Percentiles rank a stretch among this genome's conserved stretches.
phyloP scores from a whole-genome alignment of 2,888 invertebrate species.

The Nezara viridula region DNA sequence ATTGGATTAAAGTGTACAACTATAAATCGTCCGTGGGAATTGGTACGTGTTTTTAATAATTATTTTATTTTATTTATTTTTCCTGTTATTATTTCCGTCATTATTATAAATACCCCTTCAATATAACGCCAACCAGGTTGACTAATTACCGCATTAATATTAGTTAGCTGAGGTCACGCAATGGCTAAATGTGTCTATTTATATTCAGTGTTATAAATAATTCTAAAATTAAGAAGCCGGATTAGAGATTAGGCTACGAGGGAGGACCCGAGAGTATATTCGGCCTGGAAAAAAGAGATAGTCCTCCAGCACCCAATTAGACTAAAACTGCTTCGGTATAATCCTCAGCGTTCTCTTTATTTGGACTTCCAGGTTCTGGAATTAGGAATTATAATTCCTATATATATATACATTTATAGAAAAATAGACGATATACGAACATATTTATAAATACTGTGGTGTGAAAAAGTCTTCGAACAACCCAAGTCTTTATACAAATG shows the following conservation, averaged over 20 bases:
- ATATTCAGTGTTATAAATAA: constrained; percentile 24
- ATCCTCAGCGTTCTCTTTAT: background rate
- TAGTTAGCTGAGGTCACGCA: background rate
- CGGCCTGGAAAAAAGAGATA: constrained; percentile 26
- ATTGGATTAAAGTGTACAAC: background rate
- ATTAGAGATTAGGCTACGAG: background rate
- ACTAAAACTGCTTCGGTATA: background rate
- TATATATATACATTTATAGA: too few species aligned
- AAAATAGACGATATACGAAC: too few species aligned
- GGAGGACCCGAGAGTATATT: background rate
- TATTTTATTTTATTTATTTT: background rate
- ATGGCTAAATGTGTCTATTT: background rate
- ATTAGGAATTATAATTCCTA: background rate
- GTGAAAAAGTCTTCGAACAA: too few species aligned
- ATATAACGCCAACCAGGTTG: background rate
- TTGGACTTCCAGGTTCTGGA: background rate
- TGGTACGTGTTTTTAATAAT: background rate
- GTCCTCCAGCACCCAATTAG: background rate
- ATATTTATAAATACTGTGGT: too few species aligned
- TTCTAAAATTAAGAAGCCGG: background rate
- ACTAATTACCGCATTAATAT: background rate
- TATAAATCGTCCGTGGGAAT: background rate
- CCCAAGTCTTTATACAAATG: too few species aligned
- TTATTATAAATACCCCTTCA: background rate
- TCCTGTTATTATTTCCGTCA: background rate